Percentiles rank a stretch among this genome's conserved stretches.
These are phyloP conservation scores for Periphyllus acericola DNA, from an alignment of 2,888 invertebrate species.

Conservation along the genomic window DNA sequence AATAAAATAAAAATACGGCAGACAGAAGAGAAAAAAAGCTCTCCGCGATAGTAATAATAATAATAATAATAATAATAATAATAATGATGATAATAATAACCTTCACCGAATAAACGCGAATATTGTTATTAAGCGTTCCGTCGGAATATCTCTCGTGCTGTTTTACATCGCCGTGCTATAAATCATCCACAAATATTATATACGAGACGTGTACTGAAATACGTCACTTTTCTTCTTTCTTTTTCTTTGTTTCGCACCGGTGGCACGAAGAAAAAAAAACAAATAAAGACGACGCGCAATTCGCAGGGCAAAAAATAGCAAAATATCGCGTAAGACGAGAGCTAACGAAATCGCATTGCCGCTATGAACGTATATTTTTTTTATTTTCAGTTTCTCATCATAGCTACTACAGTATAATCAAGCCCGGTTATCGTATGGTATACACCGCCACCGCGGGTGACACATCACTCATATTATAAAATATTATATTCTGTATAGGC, in stretches of 20 bases:
- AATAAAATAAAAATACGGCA: neutral
- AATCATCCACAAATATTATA: conserved; percentile 24
- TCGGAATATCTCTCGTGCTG: neutral
- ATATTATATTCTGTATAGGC: too few species aligned
- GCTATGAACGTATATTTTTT: too few species aligned
- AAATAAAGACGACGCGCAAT: neutral
- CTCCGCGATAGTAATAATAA: neutral
- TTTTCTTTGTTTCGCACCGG: neutral
- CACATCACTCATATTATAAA: too few species aligned
- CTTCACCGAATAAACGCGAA: neutral
- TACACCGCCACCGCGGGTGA: too few species aligned
- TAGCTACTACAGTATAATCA: too few species aligned
- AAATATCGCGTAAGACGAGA: neutral
- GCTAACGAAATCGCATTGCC: neutral
- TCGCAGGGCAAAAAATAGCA: neutral
- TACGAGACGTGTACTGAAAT: conserved; percentile 4
- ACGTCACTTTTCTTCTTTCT: neutral
- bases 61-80: conserved; percentile 14
- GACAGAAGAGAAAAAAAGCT: neutral
- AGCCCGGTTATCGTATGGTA: too few species aligned
- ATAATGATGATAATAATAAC: neutral
- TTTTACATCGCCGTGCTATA: conserved; percentile 25
- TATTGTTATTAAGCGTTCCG: conserved; percentile 14
- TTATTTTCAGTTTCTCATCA: too few species aligned
- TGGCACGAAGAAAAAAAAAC: neutral